Base-by-base conservation (phyloP, 2,113 vertebrate species). In the Tinamus guttatus region DNA sequence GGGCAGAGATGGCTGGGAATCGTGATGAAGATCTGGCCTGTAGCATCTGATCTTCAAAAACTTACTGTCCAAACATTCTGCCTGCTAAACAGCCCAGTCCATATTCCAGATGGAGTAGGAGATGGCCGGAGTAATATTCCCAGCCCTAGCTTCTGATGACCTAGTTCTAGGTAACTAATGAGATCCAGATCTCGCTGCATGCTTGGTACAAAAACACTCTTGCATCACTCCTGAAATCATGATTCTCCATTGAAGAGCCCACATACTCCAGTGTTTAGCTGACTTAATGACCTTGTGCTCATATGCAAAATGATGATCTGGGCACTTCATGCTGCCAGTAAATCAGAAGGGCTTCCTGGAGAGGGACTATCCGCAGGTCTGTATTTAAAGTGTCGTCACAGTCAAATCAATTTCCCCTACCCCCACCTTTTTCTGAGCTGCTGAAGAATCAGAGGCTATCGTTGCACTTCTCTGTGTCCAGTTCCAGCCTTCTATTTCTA, bases 361-460 rank as follows among this genome's bases (percentile, higher is more conserved):
- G 93, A 74, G 36, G 70, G 49, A 92, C 38, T 25, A 19, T 54
- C 34, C 13, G 83, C 79, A 68, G 45, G 73, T 79, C 96, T 84
- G 43, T 64, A 94, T 94, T 68, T 64, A 78, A 83, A n/a, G 5
- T 54, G 36, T 89, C 81, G 86, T 45, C 69, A 75, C 77, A 95
- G 81, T 58, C 65, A 92, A 92, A 89, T 90, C 12, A 81, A 60
- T 95, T 93, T 52, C n/a, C 14, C 45, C 7, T 34, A 22, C 45
- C 14, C 13, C 63, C 60, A 76, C 18, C 36, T n/a, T 59, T 93
- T 95, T 94, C 67, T 81, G 88, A 95, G 92, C 88, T 93, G 78
- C 74, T 91, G 81, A 94, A 90, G 81, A 89, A 89, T 86, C 86
- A 76, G 84, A 84, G 88, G 85, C 86, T 85, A 62, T 86, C 52